Evolutionary conservation across 2,113 vertebrate genomes (phyloP), one percentile per base, ranked within the genome.

Genomic region (Parus major): DNA sequence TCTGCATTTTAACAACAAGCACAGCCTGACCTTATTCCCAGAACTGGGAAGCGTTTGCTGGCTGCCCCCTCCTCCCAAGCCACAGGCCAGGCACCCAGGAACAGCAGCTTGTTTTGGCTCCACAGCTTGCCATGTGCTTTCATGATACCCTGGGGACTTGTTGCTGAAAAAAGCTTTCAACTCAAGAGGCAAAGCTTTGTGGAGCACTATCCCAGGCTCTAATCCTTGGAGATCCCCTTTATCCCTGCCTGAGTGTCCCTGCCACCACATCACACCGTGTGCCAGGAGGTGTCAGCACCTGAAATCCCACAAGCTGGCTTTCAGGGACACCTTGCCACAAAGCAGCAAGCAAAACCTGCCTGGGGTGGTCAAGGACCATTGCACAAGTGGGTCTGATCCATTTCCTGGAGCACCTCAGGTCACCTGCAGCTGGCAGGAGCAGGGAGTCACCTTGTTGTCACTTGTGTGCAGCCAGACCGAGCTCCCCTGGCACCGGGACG

Each of bases 1-100:
- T 90, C 93, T 84, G 76, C 92, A 70, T 93, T 95, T 92, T 28
- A 88, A 90, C 95, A 96, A 82, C 88, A 94, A 85, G 93, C 94
- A 92, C 94, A 68, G 82, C 10, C 88, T 93, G 95, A 97, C 92
- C 95, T 93, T 88, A 84, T 95, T 96, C 94, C 93, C 94, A 95
- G 88, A 88, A 94, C 70, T 60, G 56, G 63, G 89, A 92, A 64
- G 20, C 3, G 0, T 69, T 80, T 10, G 3, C 87, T 83, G 15
- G 2, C 90, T 88, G 64, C 33, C 76, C 82, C 36, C 96, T 73
- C 84, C 66, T 80, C 87, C 76, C 56, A 28, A 24, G 65, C 89
- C 84, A 36, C 92, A 46, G 24, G 0, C 76, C 4, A 76, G 83
- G 76, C 88, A 61, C 92, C 91, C 94, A 72, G 56, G n/a, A 70